Percentiles rank a stretch among this genome's conserved stretches.
phyloP scores from a whole-genome alignment of 2,113 vertebrate genomes.

The Butastur rufipennis region DNA sequence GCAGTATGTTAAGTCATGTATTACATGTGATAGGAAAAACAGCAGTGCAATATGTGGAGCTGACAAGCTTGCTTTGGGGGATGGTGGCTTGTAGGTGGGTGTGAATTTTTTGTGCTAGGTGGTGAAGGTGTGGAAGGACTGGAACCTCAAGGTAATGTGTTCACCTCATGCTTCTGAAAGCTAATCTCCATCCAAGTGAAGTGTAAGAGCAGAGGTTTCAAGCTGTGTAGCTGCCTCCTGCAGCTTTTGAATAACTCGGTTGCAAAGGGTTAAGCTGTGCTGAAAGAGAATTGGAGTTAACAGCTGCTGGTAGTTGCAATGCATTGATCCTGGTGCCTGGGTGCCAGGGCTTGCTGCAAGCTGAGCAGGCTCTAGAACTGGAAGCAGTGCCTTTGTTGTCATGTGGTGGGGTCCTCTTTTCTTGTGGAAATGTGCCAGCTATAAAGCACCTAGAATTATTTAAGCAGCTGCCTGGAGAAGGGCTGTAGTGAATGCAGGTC shows the following conservation, averaged over 20 bases:
- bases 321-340: rapidly evolving
- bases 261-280: neutral
- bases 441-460: neutral
- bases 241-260: neutral
- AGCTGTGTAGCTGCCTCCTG: neutral
- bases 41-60: neutral
- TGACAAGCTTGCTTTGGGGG: neutral
- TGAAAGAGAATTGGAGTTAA: neutral
- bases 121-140: neutral
- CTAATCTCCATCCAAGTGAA: neutral
- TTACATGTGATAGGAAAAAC: neutral
- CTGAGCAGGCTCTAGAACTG: neutral
- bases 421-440: neutral
- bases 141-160: neutral
- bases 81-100: neutral
- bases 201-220: neutral
- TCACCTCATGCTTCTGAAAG: neutral
- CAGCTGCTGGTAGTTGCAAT: neutral
- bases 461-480: neutral
- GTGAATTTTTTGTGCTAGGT: too few relatives aligned
- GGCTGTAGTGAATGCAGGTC: neutral
- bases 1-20: too few relatives aligned
- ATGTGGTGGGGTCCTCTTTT: rapidly evolving
- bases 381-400: neutral
- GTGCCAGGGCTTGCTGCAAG: neutral